Base-by-base conservation (phyloP, 2,888 invertebrate species). In the Nowickia ferox region DNA sequence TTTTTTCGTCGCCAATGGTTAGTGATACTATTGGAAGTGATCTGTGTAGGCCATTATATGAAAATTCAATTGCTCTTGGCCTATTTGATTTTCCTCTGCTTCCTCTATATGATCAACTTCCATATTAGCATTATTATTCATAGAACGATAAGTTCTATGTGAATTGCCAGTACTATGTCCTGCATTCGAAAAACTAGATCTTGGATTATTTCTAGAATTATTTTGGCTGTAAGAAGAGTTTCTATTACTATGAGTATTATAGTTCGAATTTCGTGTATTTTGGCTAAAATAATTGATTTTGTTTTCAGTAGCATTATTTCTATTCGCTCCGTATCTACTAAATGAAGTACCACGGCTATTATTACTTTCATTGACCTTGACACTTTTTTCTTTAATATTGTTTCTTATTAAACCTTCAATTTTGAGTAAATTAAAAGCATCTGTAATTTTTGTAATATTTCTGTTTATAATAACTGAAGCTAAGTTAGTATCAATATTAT, bases 401-500 rank as follows among this genome's bases (percentile, higher is more conserved):
- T 72, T 44, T 78, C 84, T 76, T 9, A 87, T 86, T 74, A 86
- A 78, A 59, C 71, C 84, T n/a, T 77, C 57, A 11, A 13, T 17
- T 69, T 81, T 77, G 8, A 87, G 40, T 19, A 74, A 17, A 51
- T 74, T 40, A 65, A 42, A 84, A 3, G 74, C 81, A n/a, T 78
- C 79, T 65, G 71, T 63, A 13, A 83, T n/a, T 59, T 59, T 86
- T 13, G 17, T 30, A 6, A 66, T 38, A n/a, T 87, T 84, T 48
- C 55, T 61, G 61, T 84, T 87, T 15, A 77, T 68, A 40, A 84
- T 44, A 11, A 78, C 59, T 15, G 81, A 81, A 40, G 79, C 66
- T 53, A 74, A 72, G 51, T 77, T 87, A 40, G 84, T 53, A 75
- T 88, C 84, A 66, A 88, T 88, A 71, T 88, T 87, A 75, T 87